A percentile compares a stretch with the other conserved stretches of the same genome.
Conservation (phyloP, 2,113 vertebrate genomes). For the Melanostigma gelatinosum region DNA sequence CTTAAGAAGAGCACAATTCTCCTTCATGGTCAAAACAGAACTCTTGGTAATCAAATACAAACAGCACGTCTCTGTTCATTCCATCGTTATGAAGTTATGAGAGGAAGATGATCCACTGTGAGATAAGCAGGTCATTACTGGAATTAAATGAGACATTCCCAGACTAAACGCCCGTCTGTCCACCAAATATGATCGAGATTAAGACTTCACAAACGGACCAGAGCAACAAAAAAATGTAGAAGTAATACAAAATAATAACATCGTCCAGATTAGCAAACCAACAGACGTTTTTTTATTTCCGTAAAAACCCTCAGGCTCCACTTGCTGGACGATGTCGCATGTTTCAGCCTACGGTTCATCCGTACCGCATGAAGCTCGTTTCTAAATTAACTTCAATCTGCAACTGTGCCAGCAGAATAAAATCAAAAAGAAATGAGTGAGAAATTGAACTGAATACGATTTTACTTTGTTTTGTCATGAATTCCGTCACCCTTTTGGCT, state of each 20-base stretch:
- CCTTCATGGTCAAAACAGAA: background rate
- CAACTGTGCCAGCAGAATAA: background rate
- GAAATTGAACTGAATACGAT: background rate
- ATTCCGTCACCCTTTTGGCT: no score
- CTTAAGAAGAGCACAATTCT: background rate
- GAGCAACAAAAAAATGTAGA: background rate
- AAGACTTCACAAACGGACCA: background rate
- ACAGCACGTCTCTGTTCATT: background rate
- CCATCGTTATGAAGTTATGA: background rate
- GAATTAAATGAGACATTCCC: constrained; percentile 11
- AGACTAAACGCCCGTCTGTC: background rate
- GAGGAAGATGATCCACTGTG: background rate
- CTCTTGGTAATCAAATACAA: background rate
- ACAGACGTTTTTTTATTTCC: constrained; percentile 32
- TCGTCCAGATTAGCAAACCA: background rate
- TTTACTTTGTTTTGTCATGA: background rate
- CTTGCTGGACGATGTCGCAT: constrained; percentile 21
- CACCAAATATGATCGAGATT: background rate
- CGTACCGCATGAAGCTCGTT: constrained; percentile 2
- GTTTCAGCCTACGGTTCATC: background rate
- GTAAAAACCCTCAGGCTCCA: constrained; percentile 31
- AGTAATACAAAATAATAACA: background rate
- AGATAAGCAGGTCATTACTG: background rate
- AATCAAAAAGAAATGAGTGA: background rate
- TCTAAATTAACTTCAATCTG: background rate